Conservation (phyloP, 2,113 vertebrate genomes). For the Sigmodon hispidus region DNA sequence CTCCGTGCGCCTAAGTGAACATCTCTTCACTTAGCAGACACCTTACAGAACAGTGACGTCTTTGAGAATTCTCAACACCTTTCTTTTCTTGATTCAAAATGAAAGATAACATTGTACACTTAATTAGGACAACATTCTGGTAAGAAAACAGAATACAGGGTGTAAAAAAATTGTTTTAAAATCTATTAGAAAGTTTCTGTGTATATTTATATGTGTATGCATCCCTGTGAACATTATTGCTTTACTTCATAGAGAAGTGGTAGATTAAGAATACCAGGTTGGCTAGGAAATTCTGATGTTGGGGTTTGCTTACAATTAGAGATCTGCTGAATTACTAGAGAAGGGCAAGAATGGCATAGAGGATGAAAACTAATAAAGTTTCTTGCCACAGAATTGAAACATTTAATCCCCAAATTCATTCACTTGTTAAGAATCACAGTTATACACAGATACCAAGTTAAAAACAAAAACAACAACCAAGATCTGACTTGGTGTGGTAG, state of each 20-base stretch:
- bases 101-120: neutral
- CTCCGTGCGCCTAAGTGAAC: neutral
- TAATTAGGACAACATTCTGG: neutral
- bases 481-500: neutral
- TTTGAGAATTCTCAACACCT: neutral
- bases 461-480: neutral
- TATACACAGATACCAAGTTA: neutral
- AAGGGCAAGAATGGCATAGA: neutral
- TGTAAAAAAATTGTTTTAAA: neutral
- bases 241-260: neutral
- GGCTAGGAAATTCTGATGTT: neutral
- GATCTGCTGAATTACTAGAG: neutral
- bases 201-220: neutral
- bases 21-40: neutral
- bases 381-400: neutral
- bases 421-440: neutral
- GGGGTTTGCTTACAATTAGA: neutral
- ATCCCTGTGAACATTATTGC: neutral
- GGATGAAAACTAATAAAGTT: neutral
- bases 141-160: too few relatives aligned
- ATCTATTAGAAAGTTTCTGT: neutral
- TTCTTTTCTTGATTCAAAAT: neutral
- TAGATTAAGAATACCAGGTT: neutral
- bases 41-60: neutral
- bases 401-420: conserved; percentile 4